These are phyloP conservation scores for Pogonomyrmex californicus DNA, from an alignment of 1,140 invertebrate species.

Conservation along the genomic window DNA sequence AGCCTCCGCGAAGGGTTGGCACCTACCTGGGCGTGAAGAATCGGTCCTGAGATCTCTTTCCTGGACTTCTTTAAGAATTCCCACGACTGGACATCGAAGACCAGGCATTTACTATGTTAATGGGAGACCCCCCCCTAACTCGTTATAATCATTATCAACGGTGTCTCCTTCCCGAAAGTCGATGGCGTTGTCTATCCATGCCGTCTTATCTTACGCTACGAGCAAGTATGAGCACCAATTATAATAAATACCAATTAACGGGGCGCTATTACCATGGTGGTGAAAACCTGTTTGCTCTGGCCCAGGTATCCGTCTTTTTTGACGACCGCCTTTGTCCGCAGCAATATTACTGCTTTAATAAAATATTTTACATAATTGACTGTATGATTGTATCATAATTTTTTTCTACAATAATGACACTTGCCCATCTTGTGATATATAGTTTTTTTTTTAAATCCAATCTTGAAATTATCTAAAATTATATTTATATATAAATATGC, in stretches of 20 bases:
- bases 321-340: constrained; percentile 52
- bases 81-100: constrained; percentile 69
- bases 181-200: constrained; percentile 64
- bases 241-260: constrained; percentile 78
- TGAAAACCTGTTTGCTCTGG: constrained; percentile 69
- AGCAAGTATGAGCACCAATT: constrained; percentile 78
- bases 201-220: constrained; percentile 69
- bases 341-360: constrained; percentile 37
- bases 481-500: neutral
- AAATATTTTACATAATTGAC: neutral
- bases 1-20: constrained; percentile 49
- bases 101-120: constrained; percentile 76
- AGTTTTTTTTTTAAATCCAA: neutral
- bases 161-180: constrained; percentile 53
- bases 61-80: constrained; percentile 62
- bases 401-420: neutral
- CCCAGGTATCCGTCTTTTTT: constrained; percentile 38
- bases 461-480: neutral
- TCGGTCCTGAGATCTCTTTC: constrained; percentile 69
- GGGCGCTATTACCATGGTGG: constrained; percentile 65
- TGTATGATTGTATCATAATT: neutral
- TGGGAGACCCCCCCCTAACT: constrained; percentile 69
- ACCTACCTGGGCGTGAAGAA: constrained; percentile 72
- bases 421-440: neutral
- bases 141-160: constrained; percentile 76